Evolutionary conservation across 2,888 invertebrate species (phyloP), one percentile per base, ranked within the genome.

Genomic region (Spatulosminthurus flaviceps): DNA sequence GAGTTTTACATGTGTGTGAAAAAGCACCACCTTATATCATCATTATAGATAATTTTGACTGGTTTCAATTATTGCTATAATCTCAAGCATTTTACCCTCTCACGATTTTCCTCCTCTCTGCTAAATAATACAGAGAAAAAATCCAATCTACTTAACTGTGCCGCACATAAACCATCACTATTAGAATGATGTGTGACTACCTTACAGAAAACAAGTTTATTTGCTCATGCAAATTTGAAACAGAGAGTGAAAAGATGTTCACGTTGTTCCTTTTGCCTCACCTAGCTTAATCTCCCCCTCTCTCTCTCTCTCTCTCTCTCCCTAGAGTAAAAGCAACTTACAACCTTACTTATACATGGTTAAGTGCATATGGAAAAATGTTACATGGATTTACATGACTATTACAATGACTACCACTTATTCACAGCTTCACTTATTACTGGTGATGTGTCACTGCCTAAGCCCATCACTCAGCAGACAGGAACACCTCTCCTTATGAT

Each of bases 121-220:
- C n/a, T n/a, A n/a, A n/a, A n/a, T n/a, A n/a, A n/a, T n/a, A n/a
- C n/a, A n/a, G n/a, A n/a, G n/a, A n/a, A 51, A 51, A 51, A 51
- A 51, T 51, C 51, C 51, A 51, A 51, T 51, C 51, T n/a, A 51
- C 51, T 51, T 51, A 51, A 51, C 51, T 51, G 16, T 51, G 51
- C 16, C 9, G 51, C 51, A 51, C 51, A 51, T n/a, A 19, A 51
- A 51, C 51, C n/a, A 51, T 51, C 16, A 51, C 51, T 51, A n/a
- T 51, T 51, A 51, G 51, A 19, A 51, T 19, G 51, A 51, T 51
- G 51, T 51, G 51, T n/a, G 51, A 51, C 51, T 51, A 51, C 51
- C 51, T 51, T 51, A 51, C 51, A n/a, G 51, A 51, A 51, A 51
- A 51, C 51, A 51, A 51, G 51, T 51, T 51, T 51, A 51, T 51